These are phyloP conservation scores for Sebastes aleutianus DNA, from an alignment of 2,797 vertebrate genomes.

Conservation along the genomic window DNA sequence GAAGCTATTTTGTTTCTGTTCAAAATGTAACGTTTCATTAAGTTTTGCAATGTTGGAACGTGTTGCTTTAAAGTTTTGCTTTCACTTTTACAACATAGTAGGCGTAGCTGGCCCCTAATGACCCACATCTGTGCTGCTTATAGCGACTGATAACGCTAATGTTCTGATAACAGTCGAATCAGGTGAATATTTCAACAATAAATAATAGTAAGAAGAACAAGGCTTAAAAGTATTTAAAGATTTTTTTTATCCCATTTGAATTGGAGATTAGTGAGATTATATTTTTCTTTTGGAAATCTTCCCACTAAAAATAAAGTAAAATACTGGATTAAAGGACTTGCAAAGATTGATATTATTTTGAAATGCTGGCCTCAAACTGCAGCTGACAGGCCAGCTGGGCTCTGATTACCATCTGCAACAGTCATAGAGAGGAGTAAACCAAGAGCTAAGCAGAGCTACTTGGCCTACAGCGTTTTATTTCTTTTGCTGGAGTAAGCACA, in stretches of 20 bases:
- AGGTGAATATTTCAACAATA: neutral
- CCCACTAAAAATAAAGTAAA: constrained; percentile 27
- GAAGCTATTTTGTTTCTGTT: too few species aligned
- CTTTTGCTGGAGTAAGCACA: constrained; percentile 47
- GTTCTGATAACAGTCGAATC: too few species aligned
- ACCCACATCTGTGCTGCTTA: too few species aligned
- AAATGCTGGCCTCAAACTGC: constrained; percentile 49
- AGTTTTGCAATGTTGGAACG: too few species aligned
- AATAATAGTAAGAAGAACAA: neutral
- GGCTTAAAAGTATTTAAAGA: neutral
- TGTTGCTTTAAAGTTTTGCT: too few species aligned
- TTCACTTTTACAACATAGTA: too few species aligned
- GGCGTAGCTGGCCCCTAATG: too few species aligned
- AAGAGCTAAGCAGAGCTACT: constrained; percentile 44
- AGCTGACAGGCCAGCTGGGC: constrained; percentile 56
- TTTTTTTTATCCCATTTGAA: neutral
- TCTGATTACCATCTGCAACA: constrained; percentile 72
- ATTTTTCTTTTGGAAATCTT: constrained; percentile 3
- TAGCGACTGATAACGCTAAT: too few species aligned
- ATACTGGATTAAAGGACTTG: constrained; percentile 31
- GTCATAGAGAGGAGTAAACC: constrained; percentile 58
- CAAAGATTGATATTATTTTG: constrained; percentile 55
- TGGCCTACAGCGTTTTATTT: constrained; percentile 49
- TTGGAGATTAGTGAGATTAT: constrained; percentile 13
- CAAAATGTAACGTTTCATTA: too few species aligned